Percentiles rank a stretch among this genome's conserved stretches.
These are phyloP conservation scores for Diabrotica undecimpunctata DNA, from an alignment of 1,140 invertebrate species.

Conservation along the genomic window DNA sequence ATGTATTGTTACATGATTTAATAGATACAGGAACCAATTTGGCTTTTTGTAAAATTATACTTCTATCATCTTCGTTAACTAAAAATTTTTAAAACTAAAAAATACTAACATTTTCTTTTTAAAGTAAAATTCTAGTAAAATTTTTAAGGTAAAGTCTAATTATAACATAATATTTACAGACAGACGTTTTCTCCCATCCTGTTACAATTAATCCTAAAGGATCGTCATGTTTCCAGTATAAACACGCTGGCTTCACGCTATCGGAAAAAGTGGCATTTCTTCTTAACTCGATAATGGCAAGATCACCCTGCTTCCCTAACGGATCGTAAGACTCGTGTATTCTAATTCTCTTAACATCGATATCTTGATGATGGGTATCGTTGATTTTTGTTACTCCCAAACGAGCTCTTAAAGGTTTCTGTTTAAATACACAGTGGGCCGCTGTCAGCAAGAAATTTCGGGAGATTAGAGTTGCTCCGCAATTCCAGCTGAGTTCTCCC, in stretches of 20 bases:
- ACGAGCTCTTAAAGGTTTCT: constrained; percentile 28
- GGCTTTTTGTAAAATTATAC: constrained; percentile 35
- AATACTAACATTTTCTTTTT: too few relatives aligned
- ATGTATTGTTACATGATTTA: constrained; percentile 30
- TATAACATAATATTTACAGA: constrained; percentile 26
- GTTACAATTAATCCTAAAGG: constrained; percentile 36
- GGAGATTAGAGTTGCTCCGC: constrained; percentile 39
- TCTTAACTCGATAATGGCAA: constrained; percentile 36
- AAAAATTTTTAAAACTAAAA: constrained; percentile 2
- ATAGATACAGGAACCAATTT: constrained; percentile 28
- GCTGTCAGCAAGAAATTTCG: constrained; percentile 39
- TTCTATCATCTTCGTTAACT: constrained; percentile 22
- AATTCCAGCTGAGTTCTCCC: constrained; percentile 27
- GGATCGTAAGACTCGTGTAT: constrained; percentile 34
- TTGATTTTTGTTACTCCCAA: constrained; percentile 36
- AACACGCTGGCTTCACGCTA: constrained; percentile 39
- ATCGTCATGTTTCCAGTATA: constrained; percentile 36
- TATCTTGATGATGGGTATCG: constrained; percentile 26
- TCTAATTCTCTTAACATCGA: constrained; percentile 28
- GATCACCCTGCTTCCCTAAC: constrained; percentile 33
- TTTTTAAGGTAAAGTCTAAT: too few relatives aligned
- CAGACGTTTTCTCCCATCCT: constrained; percentile 37
- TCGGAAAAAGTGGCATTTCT: constrained; percentile 26
- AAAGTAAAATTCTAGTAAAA: too few relatives aligned
- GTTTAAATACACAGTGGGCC: constrained; percentile 39